Conservation (phyloP, 2,888 invertebrate species). For the Mythimna ferrago region DNA sequence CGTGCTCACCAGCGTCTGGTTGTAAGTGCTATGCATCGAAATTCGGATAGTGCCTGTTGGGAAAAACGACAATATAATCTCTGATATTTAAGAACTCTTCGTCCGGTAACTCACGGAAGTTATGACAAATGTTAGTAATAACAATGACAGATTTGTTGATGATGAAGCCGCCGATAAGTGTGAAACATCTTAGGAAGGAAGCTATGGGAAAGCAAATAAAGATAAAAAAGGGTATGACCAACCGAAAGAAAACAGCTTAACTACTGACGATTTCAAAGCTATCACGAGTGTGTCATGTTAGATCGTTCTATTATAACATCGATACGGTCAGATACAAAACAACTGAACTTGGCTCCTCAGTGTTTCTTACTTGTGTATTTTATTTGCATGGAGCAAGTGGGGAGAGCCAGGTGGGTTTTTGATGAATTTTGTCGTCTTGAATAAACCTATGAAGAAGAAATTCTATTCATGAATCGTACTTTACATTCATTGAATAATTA, state of each 20-base stretch:
- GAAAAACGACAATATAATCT: constrained; percentile 25
- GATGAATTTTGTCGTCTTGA: constrained; percentile 88
- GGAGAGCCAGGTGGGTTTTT: constrained; percentile 87
- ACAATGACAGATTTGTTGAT: constrained; percentile 47
- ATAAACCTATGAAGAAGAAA: constrained; percentile 88
- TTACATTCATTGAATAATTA: constrained; percentile 31
- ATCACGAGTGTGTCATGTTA: constrained; percentile 73
- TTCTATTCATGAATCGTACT: constrained; percentile 59
- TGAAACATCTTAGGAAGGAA: constrained; percentile 58
- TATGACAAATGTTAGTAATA: constrained; percentile 37
- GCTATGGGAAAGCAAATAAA: constrained; percentile 63
- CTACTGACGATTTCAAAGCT: constrained; percentile 78
- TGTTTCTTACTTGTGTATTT: constrained; percentile 86
- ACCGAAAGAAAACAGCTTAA: constrained; percentile 73
- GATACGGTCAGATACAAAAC: constrained; percentile 70
- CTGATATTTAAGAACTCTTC: background rate
- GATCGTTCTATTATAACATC: constrained; percentile 70
- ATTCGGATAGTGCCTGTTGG: constrained; percentile 86
- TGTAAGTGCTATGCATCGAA: constrained; percentile 88
- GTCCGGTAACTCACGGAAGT: constrained; percentile 46
- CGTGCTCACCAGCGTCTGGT: constrained; percentile 82
- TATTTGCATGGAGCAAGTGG: constrained; percentile 89
- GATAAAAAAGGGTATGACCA: constrained; percentile 58
- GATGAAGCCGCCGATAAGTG: constrained; percentile 52
- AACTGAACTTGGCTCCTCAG: constrained; percentile 75